phyloP scores from a whole-genome alignment of 2,113 vertebrate species.

The Calcarius ornatus region DNA sequence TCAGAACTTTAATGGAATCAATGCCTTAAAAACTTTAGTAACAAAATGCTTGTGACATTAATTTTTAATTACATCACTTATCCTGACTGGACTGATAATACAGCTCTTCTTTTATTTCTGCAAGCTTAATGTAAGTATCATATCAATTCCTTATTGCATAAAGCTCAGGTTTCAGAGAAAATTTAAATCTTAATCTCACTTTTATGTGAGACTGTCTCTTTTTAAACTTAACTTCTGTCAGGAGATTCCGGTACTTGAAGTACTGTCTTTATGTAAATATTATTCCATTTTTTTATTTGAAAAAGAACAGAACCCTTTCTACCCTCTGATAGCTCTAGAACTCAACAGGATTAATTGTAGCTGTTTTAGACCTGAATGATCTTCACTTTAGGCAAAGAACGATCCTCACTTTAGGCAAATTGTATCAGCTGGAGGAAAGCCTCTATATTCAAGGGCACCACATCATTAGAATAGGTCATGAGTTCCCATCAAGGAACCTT shows the following conservation, averaged over 20 bases:
- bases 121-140: not conserved
- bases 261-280: not conserved
- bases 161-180: not conserved
- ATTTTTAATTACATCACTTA: not conserved
- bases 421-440: not conserved
- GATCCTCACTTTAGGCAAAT: not conserved
- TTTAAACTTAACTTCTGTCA: not conserved
- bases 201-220: not conserved
- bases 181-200: not conserved
- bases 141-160: not conserved
- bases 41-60: not conserved
- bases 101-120: not conserved
- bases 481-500: not conserved
- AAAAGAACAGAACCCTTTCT: not conserved
- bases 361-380: not conserved
- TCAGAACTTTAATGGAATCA: not conserved
- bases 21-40: not conserved
- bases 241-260: not conserved
- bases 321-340: not conserved
- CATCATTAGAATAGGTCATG: not conserved
- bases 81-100: not conserved
- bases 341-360: not conserved
- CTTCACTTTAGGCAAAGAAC: not conserved
- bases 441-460: not conserved
- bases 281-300: not conserved